phyloP scores from a whole-genome alignment of 53 echinoderm and acorn worm species.

The Patiria pectinifera region DNA sequence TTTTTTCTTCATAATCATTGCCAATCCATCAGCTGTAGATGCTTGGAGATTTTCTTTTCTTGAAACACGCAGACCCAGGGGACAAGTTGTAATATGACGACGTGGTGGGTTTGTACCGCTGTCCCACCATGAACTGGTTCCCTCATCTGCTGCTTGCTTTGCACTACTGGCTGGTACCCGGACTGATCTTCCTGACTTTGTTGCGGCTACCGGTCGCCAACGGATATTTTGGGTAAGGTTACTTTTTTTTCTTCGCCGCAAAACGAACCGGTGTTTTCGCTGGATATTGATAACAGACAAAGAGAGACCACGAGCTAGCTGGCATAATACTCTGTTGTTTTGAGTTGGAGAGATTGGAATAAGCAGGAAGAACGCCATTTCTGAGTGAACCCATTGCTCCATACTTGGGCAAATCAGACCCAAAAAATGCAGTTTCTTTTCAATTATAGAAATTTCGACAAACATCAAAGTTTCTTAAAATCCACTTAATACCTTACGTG shows the following conservation, averaged over 20 bases:
- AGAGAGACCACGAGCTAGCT: neutral
- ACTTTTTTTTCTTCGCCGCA: neutral
- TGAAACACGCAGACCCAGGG: conserved; percentile 6
- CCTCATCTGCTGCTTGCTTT: conserved; percentile 29
- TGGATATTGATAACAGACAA: neutral
- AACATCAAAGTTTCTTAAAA: neutral
- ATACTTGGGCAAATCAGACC: no score
- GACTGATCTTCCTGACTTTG: conserved; percentile 41
- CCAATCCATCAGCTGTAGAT: neutral
- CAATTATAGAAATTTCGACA: no score
- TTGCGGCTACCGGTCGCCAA: conserved; percentile 49
- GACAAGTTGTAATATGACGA: conserved; percentile 37
- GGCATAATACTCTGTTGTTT: neutral
- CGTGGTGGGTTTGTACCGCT: conserved; percentile 27
- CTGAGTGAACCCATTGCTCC: no score
- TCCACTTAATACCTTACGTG: neutral
- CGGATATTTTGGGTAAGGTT: conserved; percentile 65
- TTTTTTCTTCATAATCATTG: neutral
- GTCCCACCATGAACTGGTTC: conserved; percentile 61
- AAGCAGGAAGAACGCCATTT: neutral
- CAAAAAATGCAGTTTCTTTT: no score
- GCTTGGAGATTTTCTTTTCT: neutral
- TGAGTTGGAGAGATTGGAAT: neutral
- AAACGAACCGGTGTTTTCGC: neutral
- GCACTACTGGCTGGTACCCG: conserved; percentile 55